A percentile compares a stretch with the other conserved stretches of the same genome.
Evolutionary conservation across 2,888 invertebrate species (phyloP).

Genomic region (Eupithecia tripunctaria): DNA sequence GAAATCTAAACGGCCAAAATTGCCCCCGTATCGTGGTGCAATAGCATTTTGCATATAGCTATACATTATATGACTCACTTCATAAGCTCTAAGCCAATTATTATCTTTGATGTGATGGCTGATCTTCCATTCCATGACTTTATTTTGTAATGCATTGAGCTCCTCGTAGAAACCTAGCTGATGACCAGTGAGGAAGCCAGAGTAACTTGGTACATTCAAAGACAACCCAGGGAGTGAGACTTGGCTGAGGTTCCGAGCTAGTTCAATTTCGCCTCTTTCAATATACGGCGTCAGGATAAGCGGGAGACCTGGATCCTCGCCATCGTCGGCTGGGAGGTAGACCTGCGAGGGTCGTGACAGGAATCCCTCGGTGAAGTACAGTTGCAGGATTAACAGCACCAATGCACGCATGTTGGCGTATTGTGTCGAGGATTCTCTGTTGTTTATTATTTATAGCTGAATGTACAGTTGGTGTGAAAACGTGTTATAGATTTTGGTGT

Average conservation of each 20-base stretch:
- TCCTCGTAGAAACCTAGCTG: constrained; percentile 89
- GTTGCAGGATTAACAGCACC: neutral
- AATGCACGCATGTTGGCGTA: neutral
- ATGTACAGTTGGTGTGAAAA: neutral
- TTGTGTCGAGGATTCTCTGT: neutral
- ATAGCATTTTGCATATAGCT: constrained; percentile 60
- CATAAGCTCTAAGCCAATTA: constrained; percentile 87
- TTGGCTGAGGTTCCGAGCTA: constrained; percentile 83
- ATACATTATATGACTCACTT: constrained; percentile 49
- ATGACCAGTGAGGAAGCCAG: constrained; percentile 92
- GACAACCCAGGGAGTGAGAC: constrained; percentile 58
- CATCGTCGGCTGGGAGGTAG: neutral
- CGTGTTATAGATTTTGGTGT: neutral
- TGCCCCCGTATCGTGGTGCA: neutral
- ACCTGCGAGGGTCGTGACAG: neutral
- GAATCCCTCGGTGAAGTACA: constrained; percentile 10
- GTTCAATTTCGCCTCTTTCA: constrained; percentile 87
- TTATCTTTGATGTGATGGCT: constrained; percentile 84
- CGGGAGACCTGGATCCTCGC: constrained; percentile 53
- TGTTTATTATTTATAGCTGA: neutral
- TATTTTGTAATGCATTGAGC: constrained; percentile 84
- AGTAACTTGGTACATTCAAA: constrained; percentile 83
- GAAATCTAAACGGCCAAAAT: constrained; percentile 86
- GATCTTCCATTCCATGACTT: constrained; percentile 85
- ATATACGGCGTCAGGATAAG: constrained; percentile 90